Conservation (phyloP, 2,888 invertebrate species). For the Leptura quadrifasciata region DNA sequence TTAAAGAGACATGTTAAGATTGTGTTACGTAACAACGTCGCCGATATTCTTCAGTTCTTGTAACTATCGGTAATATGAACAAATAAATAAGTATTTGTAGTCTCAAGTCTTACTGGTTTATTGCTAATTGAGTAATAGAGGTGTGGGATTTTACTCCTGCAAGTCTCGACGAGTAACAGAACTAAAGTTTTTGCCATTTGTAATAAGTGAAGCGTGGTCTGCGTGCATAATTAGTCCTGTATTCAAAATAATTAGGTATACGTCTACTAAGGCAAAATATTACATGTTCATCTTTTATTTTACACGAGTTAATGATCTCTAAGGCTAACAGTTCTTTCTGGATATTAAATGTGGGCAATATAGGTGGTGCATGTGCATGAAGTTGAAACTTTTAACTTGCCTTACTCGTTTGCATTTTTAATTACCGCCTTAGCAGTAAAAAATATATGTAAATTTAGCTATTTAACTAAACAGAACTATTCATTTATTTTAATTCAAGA, state of each 20-base stretch:
- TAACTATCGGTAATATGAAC: slow-evolving; percentile 16
- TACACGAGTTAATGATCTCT: slow-evolving; percentile 6
- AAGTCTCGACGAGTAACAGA: slow-evolving; percentile 9
- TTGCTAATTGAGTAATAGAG: slow-evolving; percentile 39
- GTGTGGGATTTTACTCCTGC: slow-evolving; percentile 21
- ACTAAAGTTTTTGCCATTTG: slow-evolving; percentile 5
- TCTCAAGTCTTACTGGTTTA: slow-evolving; percentile 23
- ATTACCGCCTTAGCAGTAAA: background rate
- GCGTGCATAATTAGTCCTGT: slow-evolving; percentile 15
- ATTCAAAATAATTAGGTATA: slow-evolving; percentile 12
- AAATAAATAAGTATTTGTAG: slow-evolving; percentile 39
- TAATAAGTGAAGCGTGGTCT: slow-evolving; percentile 26
- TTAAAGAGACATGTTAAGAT: slow-evolving; percentile 30
- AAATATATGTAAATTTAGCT: background rate
- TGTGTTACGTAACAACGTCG: background rate
- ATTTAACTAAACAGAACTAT: no score
- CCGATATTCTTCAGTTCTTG: background rate
- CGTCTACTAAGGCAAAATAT: background rate
- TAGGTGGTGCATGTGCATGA: background rate
- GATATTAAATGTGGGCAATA: slow-evolving; percentile 11
- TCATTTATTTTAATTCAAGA: no score
- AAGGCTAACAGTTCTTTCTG: slow-evolving; percentile 1
- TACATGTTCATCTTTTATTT: background rate
- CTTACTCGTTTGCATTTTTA: background rate
- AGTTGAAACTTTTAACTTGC: background rate